Evolutionary conservation across 2,888 invertebrate genomes (phyloP).

Genomic region (Endotricha flammealis): DNA sequence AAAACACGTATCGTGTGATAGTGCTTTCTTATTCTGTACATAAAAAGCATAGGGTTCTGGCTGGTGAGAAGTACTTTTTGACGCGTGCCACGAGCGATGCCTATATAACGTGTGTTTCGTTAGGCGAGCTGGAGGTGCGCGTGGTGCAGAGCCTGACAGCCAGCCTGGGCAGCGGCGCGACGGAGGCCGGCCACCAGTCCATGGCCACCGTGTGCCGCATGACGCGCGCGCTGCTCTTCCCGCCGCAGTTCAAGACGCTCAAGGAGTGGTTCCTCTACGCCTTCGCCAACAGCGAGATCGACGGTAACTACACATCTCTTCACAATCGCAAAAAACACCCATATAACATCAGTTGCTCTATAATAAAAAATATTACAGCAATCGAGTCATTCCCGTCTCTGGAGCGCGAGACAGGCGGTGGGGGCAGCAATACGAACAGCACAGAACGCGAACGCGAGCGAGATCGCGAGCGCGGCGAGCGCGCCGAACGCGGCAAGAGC

Average conservation of each 20-base stretch:
- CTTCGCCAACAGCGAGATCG: slow-evolving; percentile 95
- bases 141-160: slow-evolving; percentile 95
- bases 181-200: slow-evolving; percentile 85
- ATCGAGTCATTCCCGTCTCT: slow-evolving; percentile 94
- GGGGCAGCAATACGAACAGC: slow-evolving; percentile 46
- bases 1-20: too few relatives aligned
- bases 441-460: slow-evolving; percentile 57
- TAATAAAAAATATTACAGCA: slow-evolving; percentile 70
- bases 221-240: slow-evolving; percentile 93
- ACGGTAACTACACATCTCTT: slow-evolving; percentile 86
- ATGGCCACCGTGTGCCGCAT: slow-evolving; percentile 97
- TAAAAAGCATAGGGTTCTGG: too few relatives aligned
- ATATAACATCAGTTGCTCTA: too few relatives aligned
- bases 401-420: slow-evolving; percentile 84
- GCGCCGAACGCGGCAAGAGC: slow-evolving; percentile 64
- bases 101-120: neutral
- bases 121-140: slow-evolving; percentile 82
- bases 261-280: slow-evolving; percentile 99
- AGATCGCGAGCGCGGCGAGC: slow-evolving; percentile 36
- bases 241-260: slow-evolving; percentile 95
- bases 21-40: too few relatives aligned
- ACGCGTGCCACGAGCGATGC: too few relatives aligned
- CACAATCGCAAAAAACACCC: too few relatives aligned
- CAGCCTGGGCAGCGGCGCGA: slow-evolving; percentile 84
- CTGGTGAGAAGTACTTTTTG: too few relatives aligned